Evolutionary conservation across 2,113 vertebrate species (phyloP), one percentile per base, ranked within the genome.

Genomic region (Mixornis gularis): DNA sequence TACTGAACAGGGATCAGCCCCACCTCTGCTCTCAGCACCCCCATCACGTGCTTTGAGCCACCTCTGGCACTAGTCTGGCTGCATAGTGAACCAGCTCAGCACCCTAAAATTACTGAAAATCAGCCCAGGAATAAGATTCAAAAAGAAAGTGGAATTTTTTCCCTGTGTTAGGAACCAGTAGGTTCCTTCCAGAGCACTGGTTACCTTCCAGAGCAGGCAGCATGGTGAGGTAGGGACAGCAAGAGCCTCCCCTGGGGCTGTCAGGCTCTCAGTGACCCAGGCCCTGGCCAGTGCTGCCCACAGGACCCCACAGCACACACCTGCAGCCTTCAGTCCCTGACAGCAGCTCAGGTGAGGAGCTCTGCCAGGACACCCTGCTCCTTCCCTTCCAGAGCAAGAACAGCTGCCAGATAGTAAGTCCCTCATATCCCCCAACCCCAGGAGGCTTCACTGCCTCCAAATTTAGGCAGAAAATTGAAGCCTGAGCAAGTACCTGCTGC

Each of bases 221-320:
- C 2, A 0, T 3, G 15, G 38, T 1, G 0, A 7, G 16, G 51
- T 30, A 60, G 25, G 25, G 22, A 8, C 20, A 56, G 27, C 30
- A 66, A 7, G 20, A 73, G 25, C n/a, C 32, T 44, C 21, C n/a
- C 21, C 44, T 4, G 3, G 1, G 2, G 17, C 0, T 4, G 6
- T 6, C 32, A 21, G 3, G 9, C 32, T 53, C 46, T 13, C 21
- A 3, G 14, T 2, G 7, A 7, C 13, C 8, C 8, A 36, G 1
- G 7, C 13, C 12, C 24, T 21, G 7, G 21, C 16, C 2, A 5
- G 60, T 1, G 15, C 7, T 14, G 18, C 32, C 36, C 20, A 3
- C 49, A 17, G 30, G 2, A 10, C 3, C 60, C 9, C 48, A 58
- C 36, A 49, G 2, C 46, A 16, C 30, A 30, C 36, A 40, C 24